Base-by-base conservation (phyloP, 2,797 vertebrate species). In the Harpagifer antarcticus region DNA sequence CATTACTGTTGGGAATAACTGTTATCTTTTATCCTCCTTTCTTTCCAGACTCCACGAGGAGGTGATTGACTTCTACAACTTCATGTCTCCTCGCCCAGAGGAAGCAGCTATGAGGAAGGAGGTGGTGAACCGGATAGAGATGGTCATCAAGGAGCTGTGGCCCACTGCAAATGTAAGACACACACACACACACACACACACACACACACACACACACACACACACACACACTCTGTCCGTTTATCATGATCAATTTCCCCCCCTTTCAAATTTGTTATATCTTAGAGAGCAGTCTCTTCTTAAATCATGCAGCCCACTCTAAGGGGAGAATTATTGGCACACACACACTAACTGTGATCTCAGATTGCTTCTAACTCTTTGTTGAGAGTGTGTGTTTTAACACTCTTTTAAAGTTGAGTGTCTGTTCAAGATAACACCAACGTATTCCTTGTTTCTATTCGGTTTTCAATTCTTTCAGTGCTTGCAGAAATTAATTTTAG, bases 41-140 rank as follows among this genome's bases (percentile, higher is more conserved):
- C 12, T 42, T 1, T 4, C 59, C 92, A 99, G 98, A 69, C 95
- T 99, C 17, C 98, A 99, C 47, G 97, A 99, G 90, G 98, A 99
- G 95, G 96, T 99, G 90, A 96, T 98, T 86, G 97, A 99, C 86
- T 99, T 99, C 91, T 99, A 99, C 92, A 96, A 98, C 91, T 99
- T 98, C 93, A 99, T 99, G 96, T 98, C 97, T 59, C 98, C 98
- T 74, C 95, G 97, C 86, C 96, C 96, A 7, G 98, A 98, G 91
- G 98, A 99, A 93, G 97, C 96, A 75, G 95, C 97, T 55, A 99
- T 99, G 98, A 97, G 98, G 87, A 96, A 96, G 81, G 98, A 99
- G 92, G 98, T 99, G 68, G 98, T 99, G 60, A 96, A 95, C 79
- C 95, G 98, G 81, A 99, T 99, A 89, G 96, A 99, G 92, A 96